Base-by-base conservation (phyloP, 1,140 invertebrate species). In the Rhizoglyphus robini region DNA sequence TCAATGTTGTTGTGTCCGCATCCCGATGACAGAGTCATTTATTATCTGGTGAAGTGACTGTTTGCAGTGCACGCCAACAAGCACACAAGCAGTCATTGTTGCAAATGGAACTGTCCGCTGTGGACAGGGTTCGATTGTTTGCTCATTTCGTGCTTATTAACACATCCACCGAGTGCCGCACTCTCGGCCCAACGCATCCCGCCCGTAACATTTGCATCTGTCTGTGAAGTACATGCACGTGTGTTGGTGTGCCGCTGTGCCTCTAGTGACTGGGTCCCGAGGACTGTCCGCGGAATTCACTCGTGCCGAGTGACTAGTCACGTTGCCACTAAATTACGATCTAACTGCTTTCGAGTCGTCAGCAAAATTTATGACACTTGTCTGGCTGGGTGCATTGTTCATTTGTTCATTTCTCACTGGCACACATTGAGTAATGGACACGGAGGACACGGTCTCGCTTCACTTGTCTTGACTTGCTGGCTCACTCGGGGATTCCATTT, bases 131-230 rank as follows among this genome's bases (percentile, higher is more conserved):
- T 23, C 23, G 31, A 54, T 54, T 54, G 51, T 54, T 54, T 54
- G 51, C 51, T 54, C 51, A 54, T 54, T 54, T 54, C 31, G 51
- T 32, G 51, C 51, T 54, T 54, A 54, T 54, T 54, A 54, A 54
- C 51, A 54, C 51, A 32, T 54, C 51, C 20, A 8, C 51, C 41
- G 23, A 23, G 23, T 15, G 51, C 51, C 15, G 51, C 51, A 54
- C 51, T 54, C 51, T 54, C 51, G 36, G 36, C 36, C 36, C 18
- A 11, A 41, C 36, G 18, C 23, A 54, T 54, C 51, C 51, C 51
- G 51, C 51, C 51, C 51, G 51, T 54, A 54, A 32, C 51, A 54
- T 54, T 54, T 54, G 31, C 51, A 54, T 32, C 51, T 25, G 51
- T 8, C 20, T n/a, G n/a, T n/a, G n/a, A n/a, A n/a, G n/a, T n/a